Base-by-base conservation (phyloP, 2,888 invertebrate species). In the Drosophila infuscata region DNA sequence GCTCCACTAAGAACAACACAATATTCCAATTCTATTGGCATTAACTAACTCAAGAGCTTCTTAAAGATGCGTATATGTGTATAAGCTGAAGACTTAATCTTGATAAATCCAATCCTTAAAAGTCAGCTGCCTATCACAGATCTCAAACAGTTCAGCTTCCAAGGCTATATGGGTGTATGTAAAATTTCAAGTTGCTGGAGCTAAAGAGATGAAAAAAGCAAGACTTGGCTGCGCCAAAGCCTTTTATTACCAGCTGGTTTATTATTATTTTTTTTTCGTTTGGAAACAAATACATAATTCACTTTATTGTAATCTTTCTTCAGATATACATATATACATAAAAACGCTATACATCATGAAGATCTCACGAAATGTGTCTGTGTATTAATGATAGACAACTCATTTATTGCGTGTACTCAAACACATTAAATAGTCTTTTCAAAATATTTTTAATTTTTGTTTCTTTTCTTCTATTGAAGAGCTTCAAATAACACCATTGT, bases 281-380 rank as follows among this genome's bases (percentile, higher is more conserved):
- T 46, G 46, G 8, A 32, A n/a, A 52, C 36, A 15, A 25, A 25
- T 36, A 57, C 29, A 41, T 63, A 53, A 53, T 41, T 32, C 8
- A 48, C 8, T 48, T 32, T 29, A 51, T 67, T 49, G 64, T 29
- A 12, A 25, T 64, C 32, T 12, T 54, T 66, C 20, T 54, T 66
- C 20, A 36, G 3, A 46, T 17, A 25, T 25, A 46, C 35, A 59
- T 49, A 51, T 25, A 25, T 25, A 46, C 35, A 59, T 49, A 51
- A 49, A 60, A 29, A 49, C 4, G 36, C 9, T 5, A 6, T 11
- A 51, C 60, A 29, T 36, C 11, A 30, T 36, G 36, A 20, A 51
- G 51, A 60, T 30, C 60, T 20, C 51, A 61, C 17, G 30, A 41
- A 32, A 6, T 30, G 38, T 35, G 48, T 1, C n/a, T 32, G 33